Evolutionary conservation across 1,140 invertebrate genomes (phyloP), one percentile per base, ranked within the genome.

Genomic region (Oppia nitens): DNA sequence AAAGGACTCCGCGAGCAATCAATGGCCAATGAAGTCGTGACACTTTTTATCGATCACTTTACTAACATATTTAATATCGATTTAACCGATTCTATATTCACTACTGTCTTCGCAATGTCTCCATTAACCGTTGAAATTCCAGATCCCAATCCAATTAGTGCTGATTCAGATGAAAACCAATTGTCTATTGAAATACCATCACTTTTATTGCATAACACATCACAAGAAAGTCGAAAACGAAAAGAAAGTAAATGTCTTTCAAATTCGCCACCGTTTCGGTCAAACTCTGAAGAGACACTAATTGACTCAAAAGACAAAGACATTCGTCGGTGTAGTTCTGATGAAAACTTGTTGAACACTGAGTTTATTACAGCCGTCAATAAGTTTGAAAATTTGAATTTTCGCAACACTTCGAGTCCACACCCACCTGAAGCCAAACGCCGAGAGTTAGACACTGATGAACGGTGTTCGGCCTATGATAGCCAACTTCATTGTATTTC

Each of bases 1-100:
- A 57, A 66, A 27, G 73, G 72, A 3, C 60, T 75, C 25, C 70
- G 67, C 62, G 70, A 74, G 60, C 73, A 74, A 59, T 70, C 71
- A 26, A 64, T 71, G 6, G 73, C 70, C 26, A 74, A 74, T 61
- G 64, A 73, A 59, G 68, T 74, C 56, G 68, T 73, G 27, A 68
- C 67, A 21, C 64, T 68, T 47, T 73, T 75, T 60, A 71, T 75
- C 26, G 62, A 58, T 1, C 62, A 74, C 25, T 74, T 71, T 60
- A 62, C 69, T 53, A 57, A 53, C 4, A 63, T 75, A 27, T 75
- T 75, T 60, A 64, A 65, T 50, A 49, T 53, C 17, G 32, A 40
- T 9, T 40, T 17, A 40, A 6, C 32, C 6, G 32, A 40, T 40
- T 40, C 32, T 9, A 17, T 40, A 6, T 6, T 9, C 17, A 40